These are phyloP conservation scores for Eueremaeus valkanovi DNA, from an alignment of 2,888 invertebrate genomes.

Conservation along the genomic window DNA sequence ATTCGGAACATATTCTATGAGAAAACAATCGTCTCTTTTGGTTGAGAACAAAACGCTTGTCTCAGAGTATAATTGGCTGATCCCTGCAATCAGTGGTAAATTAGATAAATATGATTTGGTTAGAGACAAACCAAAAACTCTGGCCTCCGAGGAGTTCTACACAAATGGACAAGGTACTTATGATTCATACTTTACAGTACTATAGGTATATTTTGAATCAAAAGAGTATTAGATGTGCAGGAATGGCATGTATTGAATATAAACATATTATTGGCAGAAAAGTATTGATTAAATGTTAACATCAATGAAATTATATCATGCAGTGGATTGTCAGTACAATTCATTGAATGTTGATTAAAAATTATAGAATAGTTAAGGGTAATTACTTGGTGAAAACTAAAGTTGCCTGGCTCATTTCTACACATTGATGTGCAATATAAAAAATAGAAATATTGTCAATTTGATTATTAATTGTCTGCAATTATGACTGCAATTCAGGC, in stretches of 20 bases:
- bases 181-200: not conserved
- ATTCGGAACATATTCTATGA: slow-evolving; percentile 17
- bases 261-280: too few relatives aligned
- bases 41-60: slow-evolving; percentile 46
- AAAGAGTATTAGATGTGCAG: too few relatives aligned
- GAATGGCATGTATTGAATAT: too few relatives aligned
- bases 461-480: not conserved
- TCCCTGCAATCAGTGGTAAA: slow-evolving; percentile 47
- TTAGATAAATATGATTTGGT: slow-evolving; percentile 42
- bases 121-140: slow-evolving; percentile 41
- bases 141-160: slow-evolving; percentile 47
- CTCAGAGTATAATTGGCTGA: slow-evolving; percentile 47
- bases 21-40: slow-evolving; percentile 42
- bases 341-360: not conserved
- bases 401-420: too few relatives aligned
- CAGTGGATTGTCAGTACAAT: not conserved
- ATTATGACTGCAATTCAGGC: slow-evolving; percentile 20
- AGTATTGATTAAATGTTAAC: not conserved
- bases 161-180: slow-evolving; percentile 46
- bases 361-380: not conserved
- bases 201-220: too few relatives aligned
- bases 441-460: too few relatives aligned
- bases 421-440: too few relatives aligned
- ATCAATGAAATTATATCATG: not conserved
- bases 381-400: too few relatives aligned